Conservation (phyloP, 2,113 vertebrate genomes). For the Gavia stellata region DNA sequence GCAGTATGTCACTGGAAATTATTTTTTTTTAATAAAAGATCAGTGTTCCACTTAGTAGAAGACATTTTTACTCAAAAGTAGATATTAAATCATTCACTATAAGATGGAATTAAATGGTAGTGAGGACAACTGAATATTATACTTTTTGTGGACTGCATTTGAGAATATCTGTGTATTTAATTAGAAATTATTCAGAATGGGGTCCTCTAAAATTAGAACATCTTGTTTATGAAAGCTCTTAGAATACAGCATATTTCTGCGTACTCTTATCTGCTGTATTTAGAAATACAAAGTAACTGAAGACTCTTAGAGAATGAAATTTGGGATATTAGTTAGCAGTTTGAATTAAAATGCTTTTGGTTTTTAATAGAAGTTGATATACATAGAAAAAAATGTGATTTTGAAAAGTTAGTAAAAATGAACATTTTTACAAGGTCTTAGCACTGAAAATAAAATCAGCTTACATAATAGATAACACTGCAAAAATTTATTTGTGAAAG, state of each 20-base stretch:
- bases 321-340: not conserved
- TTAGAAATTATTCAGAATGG: conserved; percentile 24
- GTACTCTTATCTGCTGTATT: conserved; percentile 31
- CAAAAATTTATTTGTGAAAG: not conserved
- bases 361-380: not conserved
- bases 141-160: not conserved
- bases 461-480: not conserved
- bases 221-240: conserved; percentile 49
- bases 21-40: not conserved
- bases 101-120: not conserved
- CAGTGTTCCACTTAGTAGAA: not conserved
- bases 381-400: not conserved
- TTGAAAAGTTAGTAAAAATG: not conserved
- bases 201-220: conserved; percentile 55
- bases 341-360: not conserved
- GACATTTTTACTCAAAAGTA: not conserved
- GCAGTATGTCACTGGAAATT: not conserved
- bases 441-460: not conserved
- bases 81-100: not conserved
- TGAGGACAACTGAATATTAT: not conserved
- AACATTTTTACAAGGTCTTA: not conserved
- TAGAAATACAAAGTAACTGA: conserved; percentile 1
- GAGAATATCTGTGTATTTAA: conserved; percentile 41
- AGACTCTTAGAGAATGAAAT: not conserved
- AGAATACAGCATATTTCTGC: conserved; percentile 22